Base-by-base conservation (phyloP, 2,888 invertebrate genomes). In the Opisthograptis luteolata region DNA sequence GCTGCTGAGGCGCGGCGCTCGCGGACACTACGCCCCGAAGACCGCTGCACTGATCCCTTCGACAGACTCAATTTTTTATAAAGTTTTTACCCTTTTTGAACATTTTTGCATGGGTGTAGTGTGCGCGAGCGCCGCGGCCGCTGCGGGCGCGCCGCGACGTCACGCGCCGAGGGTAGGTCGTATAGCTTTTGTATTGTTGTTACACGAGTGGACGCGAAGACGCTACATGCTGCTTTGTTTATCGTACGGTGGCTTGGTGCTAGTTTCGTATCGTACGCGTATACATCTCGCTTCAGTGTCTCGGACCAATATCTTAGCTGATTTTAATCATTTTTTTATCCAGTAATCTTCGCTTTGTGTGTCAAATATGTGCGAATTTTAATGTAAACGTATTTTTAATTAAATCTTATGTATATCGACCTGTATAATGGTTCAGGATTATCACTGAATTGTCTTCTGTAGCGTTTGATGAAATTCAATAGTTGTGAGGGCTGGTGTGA, bases 281-380 rank as follows among this genome's bases (percentile, higher is more conserved):
- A 73, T 76, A 83, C 76, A 75, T 74, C 80, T 85, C 76, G 89
- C 90, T 89, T 89, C 85, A 81, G 85, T 82, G 87, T 88, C 86
- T 89, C 86, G 90, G 90, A 90, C 90, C 90, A 90, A 90, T 84
- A 79, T 84, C 81, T 80, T 80, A 76, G 83, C 86, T 83, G 79
- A 70, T 79, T 49, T 76, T 85, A 81, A 71, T 84, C 83, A n/a
- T n/a, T n/a, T 82, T 82, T 75, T 81, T 79, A 79, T 77, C 76
- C 75, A 84, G 79, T 84, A 79, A 81, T 81, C 79, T 82, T 88
- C 87, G 90, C 90, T 90, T 90, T 89, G 87, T 88, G 89, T 90
- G 90, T 90, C 89, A 90, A 90, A 88, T 87, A 85, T 87, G 85
- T 87, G 90, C 89, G 84, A 88, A 73, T 83, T 81, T 79, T 84